Conservation (phyloP, 2,797 vertebrate genomes). For the Leptoclinus maculatus region DNA sequence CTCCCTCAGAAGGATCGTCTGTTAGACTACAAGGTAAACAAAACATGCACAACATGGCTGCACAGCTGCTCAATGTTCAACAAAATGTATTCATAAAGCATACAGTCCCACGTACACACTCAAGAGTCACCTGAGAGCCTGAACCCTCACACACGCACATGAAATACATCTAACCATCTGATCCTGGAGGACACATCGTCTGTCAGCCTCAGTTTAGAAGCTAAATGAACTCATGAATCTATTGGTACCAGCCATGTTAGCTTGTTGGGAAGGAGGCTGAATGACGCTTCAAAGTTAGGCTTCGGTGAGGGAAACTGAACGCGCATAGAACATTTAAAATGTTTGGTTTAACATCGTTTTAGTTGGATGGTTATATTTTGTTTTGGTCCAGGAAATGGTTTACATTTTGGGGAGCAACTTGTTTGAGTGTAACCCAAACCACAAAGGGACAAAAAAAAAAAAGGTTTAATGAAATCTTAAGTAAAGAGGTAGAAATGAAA, state of each 20-base stretch:
- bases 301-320: background rate
- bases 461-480: no score
- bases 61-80: constrained; percentile 27
- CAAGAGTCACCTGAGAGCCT: background rate
- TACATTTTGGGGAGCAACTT: background rate
- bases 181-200: background rate
- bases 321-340: background rate
- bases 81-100: constrained; percentile 3
- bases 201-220: no score
- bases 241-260: background rate
- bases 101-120: background rate
- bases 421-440: background rate
- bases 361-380: background rate
- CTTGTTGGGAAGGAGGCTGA: background rate
- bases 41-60: constrained; percentile 39
- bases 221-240: background rate
- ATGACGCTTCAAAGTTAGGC: background rate
- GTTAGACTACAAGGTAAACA: constrained; percentile 42
- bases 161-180: background rate
- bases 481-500: no score
- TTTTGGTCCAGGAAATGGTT: no score
- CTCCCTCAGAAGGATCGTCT: constrained; percentile 11
- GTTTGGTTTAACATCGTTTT: background rate
- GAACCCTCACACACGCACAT: background rate
- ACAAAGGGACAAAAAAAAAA: no score